These are phyloP conservation scores for Drosophila subsilvestris DNA, from an alignment of 2,888 invertebrate species.

Conservation along the genomic window DNA sequence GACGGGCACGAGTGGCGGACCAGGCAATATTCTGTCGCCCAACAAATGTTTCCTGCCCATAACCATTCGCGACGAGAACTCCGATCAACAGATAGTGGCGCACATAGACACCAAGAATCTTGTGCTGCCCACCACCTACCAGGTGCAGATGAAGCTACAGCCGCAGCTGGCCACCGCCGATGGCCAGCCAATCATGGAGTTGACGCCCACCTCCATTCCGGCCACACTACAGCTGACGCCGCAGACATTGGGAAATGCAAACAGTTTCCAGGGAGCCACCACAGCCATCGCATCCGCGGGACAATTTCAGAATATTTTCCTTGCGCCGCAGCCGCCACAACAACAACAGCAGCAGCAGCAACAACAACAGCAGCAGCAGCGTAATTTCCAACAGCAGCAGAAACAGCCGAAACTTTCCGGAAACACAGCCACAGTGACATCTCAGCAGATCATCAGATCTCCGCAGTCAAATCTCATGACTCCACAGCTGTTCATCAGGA, in stretches of 20 bases:
- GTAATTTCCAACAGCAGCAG: neutral
- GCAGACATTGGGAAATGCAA: conserved; percentile 68
- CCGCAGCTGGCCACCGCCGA: conserved; percentile 84
- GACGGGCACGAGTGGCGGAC: conserved; percentile 14
- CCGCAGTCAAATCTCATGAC: conserved; percentile 37
- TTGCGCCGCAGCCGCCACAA: conserved; percentile 40
- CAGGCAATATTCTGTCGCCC: conserved; percentile 74
- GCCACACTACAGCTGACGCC: conserved; percentile 83
- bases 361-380: conserved; percentile 35
- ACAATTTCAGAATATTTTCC: conserved; percentile 50
- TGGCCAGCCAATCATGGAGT: conserved; percentile 84
- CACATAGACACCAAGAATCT: conserved; percentile 84
- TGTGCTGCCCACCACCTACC: conserved; percentile 83
- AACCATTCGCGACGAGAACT: conserved; percentile 83
- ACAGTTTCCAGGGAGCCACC: conserved; percentile 61
- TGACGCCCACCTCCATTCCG: conserved; percentile 83
- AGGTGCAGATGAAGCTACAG: conserved; percentile 84
- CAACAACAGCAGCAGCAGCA: conserved; percentile 49
- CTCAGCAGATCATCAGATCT: conserved; percentile 65
- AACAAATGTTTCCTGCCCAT: conserved; percentile 84
- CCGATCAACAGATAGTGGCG: conserved; percentile 84
- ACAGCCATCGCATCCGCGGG: conserved; percentile 15
- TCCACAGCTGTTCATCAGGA: conserved; percentile 59
- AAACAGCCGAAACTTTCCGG: neutral
- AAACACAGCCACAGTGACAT: conserved; percentile 59